These are phyloP conservation scores for Molossus molossus DNA, from an alignment of 2,797 vertebrate genomes.

Conservation along the genomic window DNA sequence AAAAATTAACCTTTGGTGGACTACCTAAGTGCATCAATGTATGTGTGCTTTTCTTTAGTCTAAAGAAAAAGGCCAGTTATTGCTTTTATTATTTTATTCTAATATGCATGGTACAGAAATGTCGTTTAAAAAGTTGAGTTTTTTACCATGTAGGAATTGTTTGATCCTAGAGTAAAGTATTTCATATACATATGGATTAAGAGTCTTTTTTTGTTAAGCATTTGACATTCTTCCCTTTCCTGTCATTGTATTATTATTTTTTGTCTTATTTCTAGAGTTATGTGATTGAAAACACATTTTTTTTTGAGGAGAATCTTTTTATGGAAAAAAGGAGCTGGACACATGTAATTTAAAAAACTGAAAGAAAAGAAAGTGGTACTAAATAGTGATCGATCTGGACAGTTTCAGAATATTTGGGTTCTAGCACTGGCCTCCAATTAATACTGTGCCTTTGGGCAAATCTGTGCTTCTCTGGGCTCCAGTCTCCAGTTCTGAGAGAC, in stretches of 20 bases:
- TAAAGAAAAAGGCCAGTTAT: neutral
- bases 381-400: neutral
- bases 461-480: neutral
- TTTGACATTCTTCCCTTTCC: constrained; percentile 29
- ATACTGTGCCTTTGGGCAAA: neutral
- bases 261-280: constrained; percentile 35
- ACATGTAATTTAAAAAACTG: neutral
- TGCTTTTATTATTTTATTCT: constrained; percentile 54
- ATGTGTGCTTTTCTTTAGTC: constrained; percentile 13
- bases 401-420: neutral
- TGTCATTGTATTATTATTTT: constrained; percentile 19
- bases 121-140: constrained; percentile 49
- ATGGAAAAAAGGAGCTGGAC: constrained; percentile 40
- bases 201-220: constrained; percentile 8
- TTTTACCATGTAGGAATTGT: neutral
- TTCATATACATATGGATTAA: neutral
- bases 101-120: neutral
- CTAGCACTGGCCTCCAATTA: neutral
- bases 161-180: neutral
- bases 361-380: neutral
- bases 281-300: constrained; percentile 44
- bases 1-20: constrained; percentile 20
- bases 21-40: neutral
- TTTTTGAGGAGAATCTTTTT: constrained; percentile 26
- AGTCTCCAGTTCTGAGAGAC: neutral